Base-by-base conservation (phyloP, 2,888 invertebrate species). In the Hyposoter didymator region DNA sequence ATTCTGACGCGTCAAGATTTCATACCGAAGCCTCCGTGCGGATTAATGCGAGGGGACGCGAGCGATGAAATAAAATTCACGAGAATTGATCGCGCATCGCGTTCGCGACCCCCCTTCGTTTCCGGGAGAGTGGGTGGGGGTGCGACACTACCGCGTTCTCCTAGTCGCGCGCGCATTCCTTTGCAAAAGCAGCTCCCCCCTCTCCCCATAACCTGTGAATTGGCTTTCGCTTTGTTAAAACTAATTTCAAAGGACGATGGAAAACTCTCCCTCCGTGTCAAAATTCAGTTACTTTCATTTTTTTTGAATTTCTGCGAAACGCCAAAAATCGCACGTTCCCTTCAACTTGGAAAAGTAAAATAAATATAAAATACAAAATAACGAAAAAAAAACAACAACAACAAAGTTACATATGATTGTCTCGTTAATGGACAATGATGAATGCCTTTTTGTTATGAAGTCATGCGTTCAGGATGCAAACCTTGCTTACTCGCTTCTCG, bases 81-180 rank as follows among this genome's bases (percentile, higher is more conserved):
- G 89, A 90, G 89, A 90, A 91, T 90, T 91, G 90, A 91, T 91
- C 90, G 90, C 88, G 88, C 90, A 91, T 91, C 88, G 85, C 73
- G 73, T 90, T 91, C 89, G 84, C 78, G 73, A 78, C 73, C 69
- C 59, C 52, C 39, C 73, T 64, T 69, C 64, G 70, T 62, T 69
- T 62, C 69, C 80, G 75, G 78, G 70, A 14, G 14, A 35, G 8
- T 6, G 49, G 17, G 55, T 49, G 49, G n/a, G 19, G 17, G 45
- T 28, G 19, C 32, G 43, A 22, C 14, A 69, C n/a, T 62, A 66
- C 74, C 79, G 78, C 62, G 83, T 78, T 74, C 75, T 87, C 82
- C 87, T 88, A 86, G 89, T 90, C 90, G 90, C 87, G 89, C 87
- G 90, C 91, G 90, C 89, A 91, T 91, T 91, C 88, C 89, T 89